Base-by-base conservation (phyloP, 2,113 vertebrate species). In the Paramormyrops kingsleyae region DNA sequence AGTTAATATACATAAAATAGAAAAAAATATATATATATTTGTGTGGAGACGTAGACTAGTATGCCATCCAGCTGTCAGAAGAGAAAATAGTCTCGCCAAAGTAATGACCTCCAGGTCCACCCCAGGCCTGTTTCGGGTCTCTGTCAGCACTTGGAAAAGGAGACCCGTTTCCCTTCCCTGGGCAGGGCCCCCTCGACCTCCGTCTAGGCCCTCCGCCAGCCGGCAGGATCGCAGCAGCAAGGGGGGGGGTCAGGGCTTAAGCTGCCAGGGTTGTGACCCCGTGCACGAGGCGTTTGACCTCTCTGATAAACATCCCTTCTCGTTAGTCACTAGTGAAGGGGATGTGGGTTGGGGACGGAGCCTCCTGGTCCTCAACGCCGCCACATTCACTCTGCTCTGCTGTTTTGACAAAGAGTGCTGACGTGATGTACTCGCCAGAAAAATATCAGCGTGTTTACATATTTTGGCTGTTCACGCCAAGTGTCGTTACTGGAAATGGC, bases 251-350 rank as follows among this genome's bases (percentile, higher is more conserved):
- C 97, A 96, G 94, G 96, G 95, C 97, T 97, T 97, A 96, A 96
- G 95, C 96, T 97, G 96, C 97, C 95, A 94, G 95, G 97, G 97
- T 97, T 94, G 91, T 92, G 96, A 98, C 97, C 97, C 96, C 96
- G 96, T 97, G 96, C 96, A 97, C 95, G 93, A 97, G 95, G 96
- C 96, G 95, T 97, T 98, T 98, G 97, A 99, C 97, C 97, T 96
- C 96, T 96, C 95, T 97, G 97, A 97, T 97, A 98, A 98, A 98
- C 93, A 97, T 95, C 96, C 96, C 96, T 97, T 95, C 96, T 97
- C 96, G 97, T 98, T 97, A 97, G 96, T 96, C 96, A 96, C 94
- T 97, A 97, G 95, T 97, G 96, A 97, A 97, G 96, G 96, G 94
- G 96, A 42, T 80, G 35, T 39, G 74, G 35, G 94, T 96, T 96